Evolutionary conservation across 1,140 invertebrate genomes (phyloP), one percentile per base, ranked within the genome.

Genomic region (Episyrphus balteatus): DNA sequence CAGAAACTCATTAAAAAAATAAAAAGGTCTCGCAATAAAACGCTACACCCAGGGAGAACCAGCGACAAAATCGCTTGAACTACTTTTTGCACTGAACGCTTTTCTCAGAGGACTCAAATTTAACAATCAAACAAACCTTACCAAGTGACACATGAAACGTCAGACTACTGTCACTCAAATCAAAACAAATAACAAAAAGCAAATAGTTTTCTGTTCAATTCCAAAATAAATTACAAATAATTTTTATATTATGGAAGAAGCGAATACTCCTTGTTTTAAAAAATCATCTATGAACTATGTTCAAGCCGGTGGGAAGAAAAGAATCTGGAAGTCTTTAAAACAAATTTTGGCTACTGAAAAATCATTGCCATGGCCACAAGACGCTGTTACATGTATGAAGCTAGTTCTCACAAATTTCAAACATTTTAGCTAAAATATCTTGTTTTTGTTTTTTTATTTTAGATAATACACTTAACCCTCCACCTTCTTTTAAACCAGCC

Each of bases 381-480:
- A 83, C 59, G 69, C 74, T 17, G 75, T 86, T 53, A 74, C 83
- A 50, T 87, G 82, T 83, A 72, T 74, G 74, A 66, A 15, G 17
- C 17, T 5, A 37, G 3, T 37, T 17, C 36, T n/a, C n/a, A n/a
- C n/a, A n/a, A 14, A 14, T 37, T n/a, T 5, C 15, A 14, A 37
- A 37, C 13, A 17, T 3, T 37, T 37, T 37, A 11, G 3, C 3
- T 37, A 26, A 37, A 37, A 3, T n/a, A 5, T 37, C 3, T 37
- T 37, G 3, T 6, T 37, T 15, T n/a, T n/a, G 13, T 37, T 42
- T 45, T n/a, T 46, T 31, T 42, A 21, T 32, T 48, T 2, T 60
- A 87, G 84, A 88, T 69, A 83, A 81, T 60, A 81, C 79, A 36
- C 85, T 95, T 49, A 91, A 92, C 72, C 88, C 88, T 31, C 89